Evolutionary conservation across 2,113 vertebrate species (phyloP), one percentile per base, ranked within the genome.

Genomic region (Perccottus glenii): DNA sequence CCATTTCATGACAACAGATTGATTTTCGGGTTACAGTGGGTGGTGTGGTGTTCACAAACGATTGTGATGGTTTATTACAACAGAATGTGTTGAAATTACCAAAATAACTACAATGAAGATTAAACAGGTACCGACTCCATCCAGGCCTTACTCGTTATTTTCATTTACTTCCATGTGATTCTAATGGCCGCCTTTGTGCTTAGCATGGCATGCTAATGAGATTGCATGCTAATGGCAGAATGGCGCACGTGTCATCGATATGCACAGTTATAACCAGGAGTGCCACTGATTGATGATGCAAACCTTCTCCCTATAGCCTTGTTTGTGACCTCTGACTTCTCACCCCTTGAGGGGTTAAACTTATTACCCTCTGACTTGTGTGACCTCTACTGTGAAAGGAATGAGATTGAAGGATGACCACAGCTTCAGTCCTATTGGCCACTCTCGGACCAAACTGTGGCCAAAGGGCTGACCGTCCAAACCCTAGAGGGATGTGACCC

Each of bases 351-450:
- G 82, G 92, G 94, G 92, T 91, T 94, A 96, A 97, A 95, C 93
- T 95, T 95, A 96, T 96, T 97, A 96, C 92, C 94, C 94, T 95
- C 93, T 94, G 94, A 88, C 94, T 92, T 88, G 78, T 80, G 81
- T 93, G 94, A 94, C 94, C 95, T 94, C 92, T 91, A 87, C 89
- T 90, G 91, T 93, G 93, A 89, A 94, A 91, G 91, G 88, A 89
- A 92, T 92, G 91, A 94, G 93, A 94, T 94, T 95, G 94, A 96
- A 93, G 88, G 90, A 94, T 95, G 94, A 93, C 94, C 94, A 94
- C 87, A 75, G 80, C 91, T 92, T 78, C 75, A 91, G 93, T 91
- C 92, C 88, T 78, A 89, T 83, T 95, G 94, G 94, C 91, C 91
- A 81, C 80, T 89, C 45, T 55, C 64, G 73, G 77, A 68, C 84